Base-by-base conservation (phyloP, 2,888 invertebrate species). In the Steinernema carpocapsae region DNA sequence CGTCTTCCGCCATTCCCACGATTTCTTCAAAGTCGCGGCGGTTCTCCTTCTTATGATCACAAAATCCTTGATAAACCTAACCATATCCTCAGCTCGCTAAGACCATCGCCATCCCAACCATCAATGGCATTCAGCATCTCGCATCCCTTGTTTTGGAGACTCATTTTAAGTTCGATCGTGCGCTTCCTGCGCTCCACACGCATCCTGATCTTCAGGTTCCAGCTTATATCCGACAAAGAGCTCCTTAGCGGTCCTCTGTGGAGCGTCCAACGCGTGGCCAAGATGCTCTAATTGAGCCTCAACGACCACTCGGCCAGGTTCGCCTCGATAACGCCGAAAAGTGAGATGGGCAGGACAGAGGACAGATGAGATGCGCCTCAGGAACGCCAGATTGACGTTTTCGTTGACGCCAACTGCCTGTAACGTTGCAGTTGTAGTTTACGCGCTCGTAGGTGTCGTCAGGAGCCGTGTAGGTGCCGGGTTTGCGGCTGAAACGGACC, bases 401-500 rank as follows among this genome's bases (percentile, higher is more conserved):
- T 19, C 64, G 29, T 6, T 29, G 6, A 12, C 64, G 2, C 64
- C 64, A 64, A 17, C 32, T 29, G 24, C 64, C 64, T 4, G 64
- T 64, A 17, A 64, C 29, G 64, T 64, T 64, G 64, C 64, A 64
- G 29, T 29, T 26, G 64, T 64, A 64, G 64, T 37, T 64, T 2
- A 64, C 29, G n/a, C 64, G 64, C 32, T 64, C 64, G 64, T 64
- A 64, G 12, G 64, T 64, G 64, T 64, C 64, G 64, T 64, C 64
- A 1, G 64, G 64, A 6, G 64, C 64, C 17, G 64, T 64, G 37
- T 64, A 64, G 29, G 64, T 64, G 32, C 64, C 64, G 7, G 64
- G 14, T 6, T 29, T 22, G 3, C 64, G 64, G 17, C 10, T 64
- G 64, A 64, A 64, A 17, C 32, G 64, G 32, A 64, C 24, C 1